Evolutionary conservation across 2,888 invertebrate genomes (phyloP).

Genomic region (Cantharis rufa): DNA sequence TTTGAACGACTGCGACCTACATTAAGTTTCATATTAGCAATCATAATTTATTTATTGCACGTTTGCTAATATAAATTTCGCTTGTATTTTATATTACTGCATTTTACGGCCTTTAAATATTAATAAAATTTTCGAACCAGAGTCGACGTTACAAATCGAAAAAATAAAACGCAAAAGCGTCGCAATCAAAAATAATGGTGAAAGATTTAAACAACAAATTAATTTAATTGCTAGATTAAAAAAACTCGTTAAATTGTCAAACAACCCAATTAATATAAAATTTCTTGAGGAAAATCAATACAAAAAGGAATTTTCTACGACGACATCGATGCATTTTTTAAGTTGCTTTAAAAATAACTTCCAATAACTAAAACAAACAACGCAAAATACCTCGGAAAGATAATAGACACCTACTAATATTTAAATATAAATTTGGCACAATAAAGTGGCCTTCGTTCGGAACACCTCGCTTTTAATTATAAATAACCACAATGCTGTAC

Average conservation of each 20-base stretch:
- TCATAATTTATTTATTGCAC: constrained; percentile 19
- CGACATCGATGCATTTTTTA: background rate
- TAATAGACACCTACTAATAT: constrained; percentile 14
- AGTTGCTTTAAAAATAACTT: background rate
- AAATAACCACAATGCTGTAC: background rate
- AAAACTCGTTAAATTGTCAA: background rate
- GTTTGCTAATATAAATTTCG: background rate
- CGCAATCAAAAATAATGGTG: background rate
- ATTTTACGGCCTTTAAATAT: background rate
- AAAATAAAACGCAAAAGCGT: background rate
- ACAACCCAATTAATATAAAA: background rate
- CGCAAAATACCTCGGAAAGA: background rate
- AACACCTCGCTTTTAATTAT: background rate
- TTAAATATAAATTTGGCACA: constrained; percentile 19
- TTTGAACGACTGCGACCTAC: constrained; percentile 13
- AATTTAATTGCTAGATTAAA: background rate
- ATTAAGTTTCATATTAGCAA: constrained; percentile 20
- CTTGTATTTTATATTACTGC: background rate
- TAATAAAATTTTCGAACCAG: background rate
- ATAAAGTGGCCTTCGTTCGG: constrained; percentile 12
- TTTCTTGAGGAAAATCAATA: background rate
- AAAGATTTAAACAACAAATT: background rate
- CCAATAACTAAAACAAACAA: background rate
- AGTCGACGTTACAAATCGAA: background rate
- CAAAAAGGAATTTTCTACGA: background rate